A percentile compares a stretch with the other conserved stretches of the same genome.
Evolutionary conservation across 2,797 vertebrate species (phyloP).

Genomic region (Sandelia bainsii): DNA sequence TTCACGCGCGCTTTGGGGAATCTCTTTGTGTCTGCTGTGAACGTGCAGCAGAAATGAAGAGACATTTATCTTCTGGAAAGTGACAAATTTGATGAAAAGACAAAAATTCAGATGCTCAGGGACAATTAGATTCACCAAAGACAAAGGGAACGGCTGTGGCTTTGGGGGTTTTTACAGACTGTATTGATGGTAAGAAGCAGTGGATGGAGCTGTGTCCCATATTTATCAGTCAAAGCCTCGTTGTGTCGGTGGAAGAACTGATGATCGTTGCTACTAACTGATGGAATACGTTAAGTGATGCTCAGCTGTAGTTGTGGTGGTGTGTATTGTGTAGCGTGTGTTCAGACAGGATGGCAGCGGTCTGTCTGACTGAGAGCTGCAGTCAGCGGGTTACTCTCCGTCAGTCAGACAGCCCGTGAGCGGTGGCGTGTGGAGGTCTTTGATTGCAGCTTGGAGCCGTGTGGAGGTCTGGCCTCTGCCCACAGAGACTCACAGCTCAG

Average conservation of each 20-base stretch:
- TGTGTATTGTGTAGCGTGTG: background rate
- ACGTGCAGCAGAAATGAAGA: background rate
- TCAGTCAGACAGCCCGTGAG: conserved; percentile 25
- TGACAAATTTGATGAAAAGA: conserved; percentile 37
- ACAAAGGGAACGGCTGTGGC: background rate
- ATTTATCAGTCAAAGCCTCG: conserved; percentile 40
- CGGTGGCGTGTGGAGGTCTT: conserved; percentile 36
- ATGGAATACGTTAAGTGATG: conserved; percentile 12
- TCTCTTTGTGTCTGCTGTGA: conserved; percentile 62
- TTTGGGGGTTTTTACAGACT: background rate
- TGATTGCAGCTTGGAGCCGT: conserved; percentile 43
- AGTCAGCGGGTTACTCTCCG: conserved; percentile 11
- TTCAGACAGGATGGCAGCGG: conserved; percentile 6
- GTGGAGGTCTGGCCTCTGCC: conserved; percentile 27
- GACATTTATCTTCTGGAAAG: conserved; percentile 22
- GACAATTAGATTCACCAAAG: conserved; percentile 24
- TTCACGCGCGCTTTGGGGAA: conserved; percentile 53
- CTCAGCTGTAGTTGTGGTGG: background rate
- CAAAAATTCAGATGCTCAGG: conserved; percentile 36
- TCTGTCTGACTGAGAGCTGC: conserved; percentile 5
- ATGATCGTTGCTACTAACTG: background rate
- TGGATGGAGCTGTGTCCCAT: conserved; percentile 28
- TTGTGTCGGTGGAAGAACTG: conserved; percentile 41
- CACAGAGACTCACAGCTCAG: conserved; percentile 33
- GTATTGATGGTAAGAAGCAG: conserved; percentile 20